A percentile compares a stretch with the other conserved stretches of the same genome.
phyloP scores from a whole-genome alignment of 2,888 invertebrate species.

The Agonopterix heracliana region DNA sequence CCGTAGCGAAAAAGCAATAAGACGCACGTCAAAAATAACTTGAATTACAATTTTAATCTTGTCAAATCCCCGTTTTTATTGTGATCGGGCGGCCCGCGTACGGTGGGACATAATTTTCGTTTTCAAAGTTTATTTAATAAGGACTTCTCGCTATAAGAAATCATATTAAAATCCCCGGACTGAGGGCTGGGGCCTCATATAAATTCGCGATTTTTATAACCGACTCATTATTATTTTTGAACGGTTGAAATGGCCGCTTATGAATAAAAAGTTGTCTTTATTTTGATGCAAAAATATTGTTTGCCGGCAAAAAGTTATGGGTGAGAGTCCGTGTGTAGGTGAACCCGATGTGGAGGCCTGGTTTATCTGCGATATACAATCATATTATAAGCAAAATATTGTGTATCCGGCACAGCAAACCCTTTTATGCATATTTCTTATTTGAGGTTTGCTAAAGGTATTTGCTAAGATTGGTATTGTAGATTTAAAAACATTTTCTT shows the following conservation, averaged over 20 bases:
- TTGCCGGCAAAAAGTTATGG: slow-evolving; percentile 43
- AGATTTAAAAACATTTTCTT: too few species aligned
- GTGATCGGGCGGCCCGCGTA: slow-evolving; percentile 46
- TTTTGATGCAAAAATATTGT: slow-evolving; percentile 68
- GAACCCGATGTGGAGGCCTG: slow-evolving; percentile 10
- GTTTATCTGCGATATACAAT: slow-evolving; percentile 31
- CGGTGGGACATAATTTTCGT: slow-evolving; percentile 62
- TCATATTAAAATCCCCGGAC: slow-evolving; percentile 51
- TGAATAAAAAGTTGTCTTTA: slow-evolving; percentile 66
- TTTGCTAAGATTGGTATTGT: too few species aligned
- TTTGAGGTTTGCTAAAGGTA: too few species aligned
- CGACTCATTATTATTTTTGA: slow-evolving; percentile 68
- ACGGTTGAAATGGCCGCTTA: slow-evolving; percentile 55
- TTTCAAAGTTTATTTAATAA: slow-evolving; percentile 72
- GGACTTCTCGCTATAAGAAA: slow-evolving; percentile 61
- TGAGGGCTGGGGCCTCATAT: slow-evolving; percentile 45
- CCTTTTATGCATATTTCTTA: too few species aligned
- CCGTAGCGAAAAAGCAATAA: slow-evolving; percentile 70
- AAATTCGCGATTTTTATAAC: slow-evolving; percentile 71
- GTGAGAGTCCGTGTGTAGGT: slow-evolving; percentile 27
- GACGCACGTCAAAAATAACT: slow-evolving; percentile 68
- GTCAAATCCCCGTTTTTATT: slow-evolving; percentile 74
- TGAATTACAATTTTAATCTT: slow-evolving; percentile 75
- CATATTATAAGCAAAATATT: slow-evolving; percentile 32
- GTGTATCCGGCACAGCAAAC: slow-evolving; percentile 3